Percentiles rank a stretch among this genome's conserved stretches.
Conservation (phyloP, 2,888 invertebrate genomes). For the Arctia plantaginis region DNA sequence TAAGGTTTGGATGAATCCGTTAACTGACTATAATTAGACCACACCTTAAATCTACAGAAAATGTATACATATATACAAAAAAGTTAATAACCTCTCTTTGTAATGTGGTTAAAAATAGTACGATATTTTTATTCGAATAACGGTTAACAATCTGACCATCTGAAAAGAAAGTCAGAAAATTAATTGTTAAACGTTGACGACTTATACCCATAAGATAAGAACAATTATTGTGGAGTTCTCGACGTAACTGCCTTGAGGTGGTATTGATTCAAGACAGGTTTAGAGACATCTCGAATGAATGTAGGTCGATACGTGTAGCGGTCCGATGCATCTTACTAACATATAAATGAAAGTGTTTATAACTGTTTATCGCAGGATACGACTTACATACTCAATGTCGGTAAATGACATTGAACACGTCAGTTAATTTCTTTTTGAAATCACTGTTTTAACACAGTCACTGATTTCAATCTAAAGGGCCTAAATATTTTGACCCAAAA, state of each 20-base stretch:
- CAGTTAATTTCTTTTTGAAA: background rate
- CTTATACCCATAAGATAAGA: constrained; percentile 27
- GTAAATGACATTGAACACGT: constrained; percentile 10
- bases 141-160: background rate
- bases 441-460: background rate
- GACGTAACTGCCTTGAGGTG: constrained; percentile 48
- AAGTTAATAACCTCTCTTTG: too few relatives aligned
- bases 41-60: background rate
- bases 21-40: background rate
- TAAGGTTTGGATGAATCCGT: background rate
- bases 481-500: background rate
- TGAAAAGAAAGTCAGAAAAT: background rate
- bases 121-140: background rate
- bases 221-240: constrained; percentile 32
- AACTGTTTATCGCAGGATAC: constrained; percentile 51
- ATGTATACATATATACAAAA: too few relatives aligned
- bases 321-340: constrained; percentile 56
- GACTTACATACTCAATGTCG: constrained; percentile 35
- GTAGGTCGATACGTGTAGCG: constrained; percentile 63
- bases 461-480: background rate
- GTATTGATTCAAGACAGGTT: constrained; percentile 50
- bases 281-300: constrained; percentile 49
- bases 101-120: background rate
- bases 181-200: background rate
- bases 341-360: constrained; percentile 32